Conservation (phyloP, 2,113 vertebrate genomes). For the Illadopsis cleaveri region DNA sequence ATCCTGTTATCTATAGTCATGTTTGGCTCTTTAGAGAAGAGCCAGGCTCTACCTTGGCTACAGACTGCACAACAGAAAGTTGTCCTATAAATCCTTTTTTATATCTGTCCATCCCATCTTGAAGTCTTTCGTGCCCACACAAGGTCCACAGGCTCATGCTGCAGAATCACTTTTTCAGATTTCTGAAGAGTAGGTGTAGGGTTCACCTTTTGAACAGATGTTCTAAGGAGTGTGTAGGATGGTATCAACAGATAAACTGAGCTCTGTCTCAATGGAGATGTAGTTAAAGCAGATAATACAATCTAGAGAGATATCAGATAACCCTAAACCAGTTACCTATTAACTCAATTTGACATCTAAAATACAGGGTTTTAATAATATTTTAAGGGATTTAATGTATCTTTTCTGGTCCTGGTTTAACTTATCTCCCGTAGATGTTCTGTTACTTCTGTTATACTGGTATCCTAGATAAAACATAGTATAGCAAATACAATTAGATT, state of each 20-base stretch:
- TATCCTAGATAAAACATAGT: not conserved
- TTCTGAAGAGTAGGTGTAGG: not conserved
- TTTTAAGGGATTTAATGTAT: not conserved
- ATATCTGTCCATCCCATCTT: not conserved
- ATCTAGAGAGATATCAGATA: not conserved
- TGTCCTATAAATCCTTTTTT: not conserved
- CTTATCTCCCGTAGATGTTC: not conserved
- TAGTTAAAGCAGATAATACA: not conserved
- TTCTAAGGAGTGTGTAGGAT: not conserved
- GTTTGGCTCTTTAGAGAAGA: not conserved
- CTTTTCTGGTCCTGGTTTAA: not conserved
- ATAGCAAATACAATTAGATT: not conserved
- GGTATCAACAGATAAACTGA: not conserved
- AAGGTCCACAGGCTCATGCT: not conserved
- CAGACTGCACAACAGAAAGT: not conserved
- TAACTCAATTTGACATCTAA: not conserved
- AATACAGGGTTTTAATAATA: not conserved
- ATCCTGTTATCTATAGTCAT: fast-evolving
- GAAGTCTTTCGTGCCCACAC: not conserved
- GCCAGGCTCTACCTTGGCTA: not conserved
- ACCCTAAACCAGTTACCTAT: not conserved
- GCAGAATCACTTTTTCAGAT: not conserved
- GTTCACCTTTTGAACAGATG: not conserved
- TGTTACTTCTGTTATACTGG: not conserved
- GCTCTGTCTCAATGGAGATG: not conserved